These are phyloP conservation scores for Malacosoma neustria DNA, from an alignment of 2,888 invertebrate species.

Conservation along the genomic window DNA sequence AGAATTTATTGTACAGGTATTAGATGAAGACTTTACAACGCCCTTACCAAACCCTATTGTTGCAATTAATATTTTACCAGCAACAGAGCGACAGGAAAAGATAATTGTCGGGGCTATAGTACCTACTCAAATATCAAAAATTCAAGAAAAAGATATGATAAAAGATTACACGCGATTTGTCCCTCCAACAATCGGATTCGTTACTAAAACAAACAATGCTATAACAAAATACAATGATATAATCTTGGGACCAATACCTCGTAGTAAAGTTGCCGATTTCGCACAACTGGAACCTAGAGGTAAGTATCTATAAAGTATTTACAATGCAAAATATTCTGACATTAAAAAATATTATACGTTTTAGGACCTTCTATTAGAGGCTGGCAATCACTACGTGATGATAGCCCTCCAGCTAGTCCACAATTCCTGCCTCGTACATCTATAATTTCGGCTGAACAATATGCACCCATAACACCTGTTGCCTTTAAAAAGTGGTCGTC, in stretches of 20 bases:
- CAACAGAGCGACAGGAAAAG: constrained; percentile 33
- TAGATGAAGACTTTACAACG: constrained; percentile 49
- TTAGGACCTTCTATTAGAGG: background rate
- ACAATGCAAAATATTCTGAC: background rate
- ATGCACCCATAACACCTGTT: constrained; percentile 51
- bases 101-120: constrained; percentile 50
- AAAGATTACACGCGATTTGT: constrained; percentile 51
- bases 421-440: constrained; percentile 39
- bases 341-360: no score
- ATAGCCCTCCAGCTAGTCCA: constrained; percentile 51
- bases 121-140: constrained; percentile 20
- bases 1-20: constrained; percentile 61
- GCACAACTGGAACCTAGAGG: background rate
- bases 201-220: no score
- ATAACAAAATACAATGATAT: no score
- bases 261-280: background rate
- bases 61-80: constrained; percentile 47
- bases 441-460: constrained; percentile 31
- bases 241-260: background rate
- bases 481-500: constrained; percentile 37
- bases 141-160: constrained; percentile 13
- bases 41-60: constrained; percentile 29
- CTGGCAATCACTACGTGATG: constrained; percentile 38
- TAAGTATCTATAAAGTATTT: background rate
- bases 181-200: constrained; percentile 28